These are phyloP conservation scores for Isaurus tuberculatus DNA, from an alignment of 92 coral and sea anemone species.

Conservation along the genomic window DNA sequence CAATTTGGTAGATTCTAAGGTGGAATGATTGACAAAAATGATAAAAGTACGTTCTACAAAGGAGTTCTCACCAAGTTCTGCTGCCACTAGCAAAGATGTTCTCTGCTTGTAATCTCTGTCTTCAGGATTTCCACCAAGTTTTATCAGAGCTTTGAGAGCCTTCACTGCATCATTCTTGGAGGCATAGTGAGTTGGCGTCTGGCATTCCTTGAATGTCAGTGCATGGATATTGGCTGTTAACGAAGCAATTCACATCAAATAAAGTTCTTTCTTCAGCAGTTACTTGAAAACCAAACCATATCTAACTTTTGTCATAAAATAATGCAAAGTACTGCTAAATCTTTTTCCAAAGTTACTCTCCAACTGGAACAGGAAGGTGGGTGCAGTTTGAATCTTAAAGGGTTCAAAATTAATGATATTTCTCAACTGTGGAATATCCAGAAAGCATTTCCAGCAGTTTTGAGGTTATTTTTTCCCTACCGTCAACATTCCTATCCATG, in stretches of 20 bases:
- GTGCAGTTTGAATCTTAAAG: too few species aligned
- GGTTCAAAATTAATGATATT: too few species aligned
- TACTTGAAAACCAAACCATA: too few species aligned
- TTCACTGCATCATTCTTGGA: constrained; percentile 96
- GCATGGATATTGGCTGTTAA: constrained; percentile 81
- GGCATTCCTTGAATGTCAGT: constrained; percentile 74
- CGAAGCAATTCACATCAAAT: neutral
- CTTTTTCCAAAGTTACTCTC: too few species aligned
- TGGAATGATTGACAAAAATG: neutral
- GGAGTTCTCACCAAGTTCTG: constrained; percentile 79
- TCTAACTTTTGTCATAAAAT: too few species aligned
- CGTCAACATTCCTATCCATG: too few species aligned
- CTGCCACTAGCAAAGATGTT: constrained; percentile 96
- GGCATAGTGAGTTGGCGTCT: constrained; percentile 96
- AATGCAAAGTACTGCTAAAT: too few species aligned
- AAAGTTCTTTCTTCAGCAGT: neutral
- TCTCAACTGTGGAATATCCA: too few species aligned
- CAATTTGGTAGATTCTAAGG: too few species aligned
- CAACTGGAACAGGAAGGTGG: too few species aligned
- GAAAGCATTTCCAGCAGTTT: too few species aligned
- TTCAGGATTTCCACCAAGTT: constrained; percentile 84
- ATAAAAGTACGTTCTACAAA: neutral
- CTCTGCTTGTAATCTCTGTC: constrained; percentile 89
- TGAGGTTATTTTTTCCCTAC: too few species aligned
- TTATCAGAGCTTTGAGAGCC: constrained; percentile 79